Conservation (phyloP, 2,113 vertebrate species). For the Xyliphius kryptos region DNA sequence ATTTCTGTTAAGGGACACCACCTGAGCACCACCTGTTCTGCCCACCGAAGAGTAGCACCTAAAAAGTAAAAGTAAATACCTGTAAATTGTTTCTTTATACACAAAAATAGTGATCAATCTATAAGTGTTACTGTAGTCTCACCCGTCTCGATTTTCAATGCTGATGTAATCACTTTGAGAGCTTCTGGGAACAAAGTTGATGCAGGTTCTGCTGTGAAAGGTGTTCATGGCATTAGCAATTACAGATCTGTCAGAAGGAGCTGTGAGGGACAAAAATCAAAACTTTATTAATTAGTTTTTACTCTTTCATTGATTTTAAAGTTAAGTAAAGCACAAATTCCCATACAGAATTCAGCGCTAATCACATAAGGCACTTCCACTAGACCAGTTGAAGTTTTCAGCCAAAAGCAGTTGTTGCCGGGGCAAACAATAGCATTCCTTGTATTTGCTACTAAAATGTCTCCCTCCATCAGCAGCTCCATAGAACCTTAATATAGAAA, state of each 20-base stretch:
- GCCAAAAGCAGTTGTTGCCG: slow-evolving; percentile 34
- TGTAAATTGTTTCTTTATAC: not conserved
- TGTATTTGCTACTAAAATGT: no score
- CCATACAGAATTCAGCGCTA: slow-evolving; percentile 36
- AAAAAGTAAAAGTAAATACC: not conserved
- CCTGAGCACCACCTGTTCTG: no score
- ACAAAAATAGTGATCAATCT: not conserved
- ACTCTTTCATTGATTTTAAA: not conserved
- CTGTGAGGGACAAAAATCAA: no score
- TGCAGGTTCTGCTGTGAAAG: no score
- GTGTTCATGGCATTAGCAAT: slow-evolving; percentile 39
- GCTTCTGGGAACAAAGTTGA: slow-evolving; percentile 30
- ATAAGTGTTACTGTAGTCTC: not conserved
- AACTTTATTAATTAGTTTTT: no score
- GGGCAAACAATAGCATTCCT: not conserved
- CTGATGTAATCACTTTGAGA: slow-evolving; percentile 38
- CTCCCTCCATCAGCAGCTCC: not conserved
- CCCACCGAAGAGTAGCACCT: slow-evolving; percentile 50
- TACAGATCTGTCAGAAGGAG: slow-evolving; percentile 1
- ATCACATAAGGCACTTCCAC: slow-evolving; percentile 36
- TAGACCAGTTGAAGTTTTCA: slow-evolving; percentile 32
- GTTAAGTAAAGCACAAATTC: no score
- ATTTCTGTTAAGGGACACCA: slow-evolving; percentile 31
- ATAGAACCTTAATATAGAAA: not conserved
- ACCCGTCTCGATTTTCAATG: slow-evolving; percentile 39